Conservation (phyloP, 2,113 vertebrate genomes). For the Hippocampus mohnikei region DNA sequence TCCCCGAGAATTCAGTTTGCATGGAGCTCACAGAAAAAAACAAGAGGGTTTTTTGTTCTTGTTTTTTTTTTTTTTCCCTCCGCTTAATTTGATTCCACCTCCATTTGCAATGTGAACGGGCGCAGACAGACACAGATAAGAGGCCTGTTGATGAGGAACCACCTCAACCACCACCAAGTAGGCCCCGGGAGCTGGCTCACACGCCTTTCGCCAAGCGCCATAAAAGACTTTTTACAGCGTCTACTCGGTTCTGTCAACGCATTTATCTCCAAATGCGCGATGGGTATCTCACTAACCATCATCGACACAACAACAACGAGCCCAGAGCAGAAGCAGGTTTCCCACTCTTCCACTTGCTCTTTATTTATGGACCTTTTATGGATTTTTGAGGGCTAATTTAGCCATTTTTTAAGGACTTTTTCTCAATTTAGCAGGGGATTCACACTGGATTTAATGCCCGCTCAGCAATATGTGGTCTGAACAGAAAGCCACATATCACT, state of each 20-base stretch:
- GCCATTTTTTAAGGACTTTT: too few species aligned
- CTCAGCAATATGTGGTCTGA: too few species aligned
- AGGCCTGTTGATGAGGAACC: conserved; percentile 74
- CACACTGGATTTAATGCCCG: too few species aligned
- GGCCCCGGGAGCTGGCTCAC: conserved; percentile 66
- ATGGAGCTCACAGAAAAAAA: conserved; percentile 42
- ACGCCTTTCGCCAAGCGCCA: conserved; percentile 60
- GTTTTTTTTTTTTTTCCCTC: conserved; percentile 75
- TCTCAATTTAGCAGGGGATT: too few species aligned
- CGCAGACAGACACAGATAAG: conserved; percentile 73
- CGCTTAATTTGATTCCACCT: conserved; percentile 77
- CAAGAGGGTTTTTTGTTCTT: conserved; percentile 3
- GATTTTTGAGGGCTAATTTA: too few species aligned
- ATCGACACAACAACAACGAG: conserved; percentile 72
- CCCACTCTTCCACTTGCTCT: too few species aligned
- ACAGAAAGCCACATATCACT: too few species aligned
- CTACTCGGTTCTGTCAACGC: conserved; percentile 72
- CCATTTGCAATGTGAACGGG: conserved; percentile 75
- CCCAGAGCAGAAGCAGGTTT: conserved; percentile 48
- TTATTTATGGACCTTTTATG: too few species aligned
- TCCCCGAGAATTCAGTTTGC: conserved; percentile 58
- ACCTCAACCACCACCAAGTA: conserved; percentile 61
- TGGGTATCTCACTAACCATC: conserved; percentile 77
- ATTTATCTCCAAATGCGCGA: conserved; percentile 79
- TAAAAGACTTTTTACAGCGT: conserved; percentile 74